These are phyloP conservation scores for Drosophila nr. perissopoda DNA, from an alignment of 2,888 invertebrate species.

Conservation along the genomic window DNA sequence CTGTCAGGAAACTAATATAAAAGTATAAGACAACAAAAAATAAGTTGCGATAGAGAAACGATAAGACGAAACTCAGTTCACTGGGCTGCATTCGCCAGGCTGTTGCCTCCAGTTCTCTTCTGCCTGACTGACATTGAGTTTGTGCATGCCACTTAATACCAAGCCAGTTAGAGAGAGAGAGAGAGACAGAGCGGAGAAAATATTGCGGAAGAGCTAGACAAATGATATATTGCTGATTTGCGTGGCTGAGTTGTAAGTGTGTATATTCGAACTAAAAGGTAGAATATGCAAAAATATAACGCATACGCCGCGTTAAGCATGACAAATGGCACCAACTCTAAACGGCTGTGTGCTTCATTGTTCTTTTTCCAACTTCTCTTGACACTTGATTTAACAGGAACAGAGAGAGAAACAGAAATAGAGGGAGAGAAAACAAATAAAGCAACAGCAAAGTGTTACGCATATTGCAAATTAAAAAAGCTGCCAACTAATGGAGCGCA, in stretches of 20 bases:
- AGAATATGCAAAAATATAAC: slow-evolving; percentile 60
- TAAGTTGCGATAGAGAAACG: slow-evolving; percentile 22
- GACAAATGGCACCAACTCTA: slow-evolving; percentile 57
- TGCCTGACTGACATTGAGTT: slow-evolving; percentile 59
- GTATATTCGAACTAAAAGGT: slow-evolving; percentile 28
- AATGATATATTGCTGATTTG: slow-evolving; percentile 78
- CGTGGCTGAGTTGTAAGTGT: slow-evolving; percentile 54
- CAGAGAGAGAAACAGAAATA: not conserved
- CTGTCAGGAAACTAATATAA: slow-evolving; percentile 67
- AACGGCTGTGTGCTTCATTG: slow-evolving; percentile 14
- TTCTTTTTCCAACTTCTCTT: slow-evolving; percentile 16
- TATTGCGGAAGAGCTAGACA: slow-evolving; percentile 47
- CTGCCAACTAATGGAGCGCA: slow-evolving; percentile 62
- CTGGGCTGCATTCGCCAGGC: slow-evolving; percentile 43
- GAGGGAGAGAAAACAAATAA: not conserved
- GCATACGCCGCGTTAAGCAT: slow-evolving; percentile 60
- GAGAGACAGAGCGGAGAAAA: slow-evolving; percentile 6
- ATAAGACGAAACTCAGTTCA: slow-evolving; percentile 40
- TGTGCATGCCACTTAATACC: slow-evolving; percentile 75
- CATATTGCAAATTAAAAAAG: slow-evolving; percentile 64
- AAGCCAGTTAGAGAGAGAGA: slow-evolving; percentile 20
- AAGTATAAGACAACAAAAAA: slow-evolving; percentile 40
- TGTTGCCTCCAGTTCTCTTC: slow-evolving; percentile 8
- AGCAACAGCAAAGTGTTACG: slow-evolving; percentile 15
- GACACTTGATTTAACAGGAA: slow-evolving; percentile 39